Evolutionary conservation across 1,140 invertebrate species (phyloP).

Genomic region (Orchestia grillus): DNA sequence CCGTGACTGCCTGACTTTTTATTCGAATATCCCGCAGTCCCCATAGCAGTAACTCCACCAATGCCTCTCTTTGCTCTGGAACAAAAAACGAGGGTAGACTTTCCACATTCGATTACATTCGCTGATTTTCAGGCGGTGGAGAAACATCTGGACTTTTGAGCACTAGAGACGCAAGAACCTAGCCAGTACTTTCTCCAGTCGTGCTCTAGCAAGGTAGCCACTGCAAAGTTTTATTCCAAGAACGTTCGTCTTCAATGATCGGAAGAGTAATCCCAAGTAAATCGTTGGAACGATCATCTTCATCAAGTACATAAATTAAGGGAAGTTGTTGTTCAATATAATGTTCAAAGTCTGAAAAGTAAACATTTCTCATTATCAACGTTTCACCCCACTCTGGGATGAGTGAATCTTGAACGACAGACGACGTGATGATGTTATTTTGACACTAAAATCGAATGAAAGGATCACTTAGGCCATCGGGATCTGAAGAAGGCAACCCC

Average conservation of each 20-base stretch:
- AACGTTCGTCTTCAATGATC: not conserved
- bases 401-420: conserved; percentile 11
- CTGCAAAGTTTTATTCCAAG: not conserved
- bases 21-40: not conserved
- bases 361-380: not conserved
- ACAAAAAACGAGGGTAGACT: not conserved
- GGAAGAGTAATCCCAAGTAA: not conserved
- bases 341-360: not conserved
- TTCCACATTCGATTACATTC: not conserved
- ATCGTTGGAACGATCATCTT: conserved; percentile 37
- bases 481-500: conserved; percentile 23
- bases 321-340: not conserved
- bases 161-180: not conserved
- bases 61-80: not conserved
- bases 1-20: not conserved
- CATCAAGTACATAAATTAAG: conserved; percentile 1
- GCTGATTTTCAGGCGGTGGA: not conserved
- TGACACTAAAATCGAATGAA: conserved; percentile 8
- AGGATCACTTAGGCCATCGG: conserved; percentile 25
- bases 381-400: conserved; percentile 10
- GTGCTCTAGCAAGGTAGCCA: not conserved
- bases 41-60: not conserved
- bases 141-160: not conserved
- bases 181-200: not conserved
- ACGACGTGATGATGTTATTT: not conserved